Percentiles rank a stretch among this genome's conserved stretches.
Evolutionary conservation across 2,888 invertebrate species (phyloP).

Genomic region (Epinotia ramella): DNA sequence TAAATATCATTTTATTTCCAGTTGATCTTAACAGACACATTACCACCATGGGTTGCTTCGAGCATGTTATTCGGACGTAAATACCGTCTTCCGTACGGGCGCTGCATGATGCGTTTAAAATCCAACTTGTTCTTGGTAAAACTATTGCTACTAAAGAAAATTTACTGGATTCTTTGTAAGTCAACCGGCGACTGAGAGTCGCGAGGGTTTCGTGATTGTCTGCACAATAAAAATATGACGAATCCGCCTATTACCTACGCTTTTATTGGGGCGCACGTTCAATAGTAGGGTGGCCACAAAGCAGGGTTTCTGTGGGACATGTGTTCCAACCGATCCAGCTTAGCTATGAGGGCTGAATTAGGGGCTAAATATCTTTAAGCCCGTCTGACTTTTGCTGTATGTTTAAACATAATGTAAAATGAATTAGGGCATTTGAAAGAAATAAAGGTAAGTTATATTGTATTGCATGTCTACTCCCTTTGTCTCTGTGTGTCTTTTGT

Average conservation of each 20-base stretch:
- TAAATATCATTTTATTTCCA: neutral
- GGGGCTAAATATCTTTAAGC: too few species aligned
- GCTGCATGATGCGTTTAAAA: slow-evolving; percentile 67
- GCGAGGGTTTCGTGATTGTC: slow-evolving; percentile 67
- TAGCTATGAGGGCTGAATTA: too few species aligned
- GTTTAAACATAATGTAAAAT: too few species aligned
- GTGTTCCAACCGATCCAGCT: neutral
- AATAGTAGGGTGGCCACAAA: slow-evolving; percentile 44
- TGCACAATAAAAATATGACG: slow-evolving; percentile 78
- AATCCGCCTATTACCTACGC: slow-evolving; percentile 69
- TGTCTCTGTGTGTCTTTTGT: too few species aligned
- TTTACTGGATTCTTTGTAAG: slow-evolving; percentile 29
- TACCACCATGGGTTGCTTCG: slow-evolving; percentile 74
- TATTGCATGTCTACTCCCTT: too few species aligned
- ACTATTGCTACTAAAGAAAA: slow-evolving; percentile 2
- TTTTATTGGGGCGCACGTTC: slow-evolving; percentile 75
- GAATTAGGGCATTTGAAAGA: too few species aligned
- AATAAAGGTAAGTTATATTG: too few species aligned
- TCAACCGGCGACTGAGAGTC: slow-evolving; percentile 30
- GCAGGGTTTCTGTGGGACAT: slow-evolving; percentile 27
- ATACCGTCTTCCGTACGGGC: slow-evolving; percentile 71
- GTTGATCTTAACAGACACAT: slow-evolving; percentile 43
- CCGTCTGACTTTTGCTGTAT: too few species aligned
- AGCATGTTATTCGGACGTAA: slow-evolving; percentile 73
- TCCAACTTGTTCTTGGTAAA: neutral